A percentile compares a stretch with the other conserved stretches of the same genome.
phyloP scores from a whole-genome alignment of 2,113 vertebrate genomes.

The Garra rufa region DNA sequence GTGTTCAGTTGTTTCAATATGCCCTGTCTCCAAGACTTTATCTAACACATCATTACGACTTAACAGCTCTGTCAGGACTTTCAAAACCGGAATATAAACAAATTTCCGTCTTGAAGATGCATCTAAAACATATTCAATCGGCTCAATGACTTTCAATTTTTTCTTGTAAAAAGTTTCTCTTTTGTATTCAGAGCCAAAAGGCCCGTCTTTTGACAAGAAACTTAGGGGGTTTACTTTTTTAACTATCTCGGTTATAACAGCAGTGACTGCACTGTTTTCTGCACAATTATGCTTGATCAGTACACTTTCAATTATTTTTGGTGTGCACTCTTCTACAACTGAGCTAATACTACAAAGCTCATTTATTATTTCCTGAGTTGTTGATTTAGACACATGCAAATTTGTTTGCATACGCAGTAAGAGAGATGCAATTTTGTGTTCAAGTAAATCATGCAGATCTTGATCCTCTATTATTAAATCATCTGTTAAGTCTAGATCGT shows the following conservation, averaged over 20 bases:
- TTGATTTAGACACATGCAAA: not conserved
- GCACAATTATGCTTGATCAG: constrained; percentile 7
- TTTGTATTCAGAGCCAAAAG: constrained; percentile 33
- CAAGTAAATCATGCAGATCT: not conserved
- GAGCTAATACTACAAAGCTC: constrained; percentile 1
- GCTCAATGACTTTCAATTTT: constrained; percentile 30
- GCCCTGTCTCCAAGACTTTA: constrained; percentile 27
- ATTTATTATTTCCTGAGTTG: not conserved
- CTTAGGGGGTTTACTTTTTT: not conserved
- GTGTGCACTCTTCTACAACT: not conserved
- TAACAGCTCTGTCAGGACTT: constrained; percentile 18
- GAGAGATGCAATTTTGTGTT: not conserved
- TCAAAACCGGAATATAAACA: constrained; percentile 37
- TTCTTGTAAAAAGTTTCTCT: constrained; percentile 19
- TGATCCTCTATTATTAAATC: not conserved
- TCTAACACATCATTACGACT: constrained; percentile 8
- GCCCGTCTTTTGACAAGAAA: constrained; percentile 4
- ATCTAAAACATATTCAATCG: constrained; percentile 12
- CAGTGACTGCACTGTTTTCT: not conserved
- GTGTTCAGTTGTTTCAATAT: not conserved
- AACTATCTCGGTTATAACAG: not conserved
- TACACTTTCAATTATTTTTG: constrained; percentile 20
- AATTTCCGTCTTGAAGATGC: not conserved
- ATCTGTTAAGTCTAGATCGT: not conserved
- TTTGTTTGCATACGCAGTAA: not conserved